These are phyloP conservation scores for Tipula unca DNA, from an alignment of 2,888 invertebrate species.

Conservation along the genomic window DNA sequence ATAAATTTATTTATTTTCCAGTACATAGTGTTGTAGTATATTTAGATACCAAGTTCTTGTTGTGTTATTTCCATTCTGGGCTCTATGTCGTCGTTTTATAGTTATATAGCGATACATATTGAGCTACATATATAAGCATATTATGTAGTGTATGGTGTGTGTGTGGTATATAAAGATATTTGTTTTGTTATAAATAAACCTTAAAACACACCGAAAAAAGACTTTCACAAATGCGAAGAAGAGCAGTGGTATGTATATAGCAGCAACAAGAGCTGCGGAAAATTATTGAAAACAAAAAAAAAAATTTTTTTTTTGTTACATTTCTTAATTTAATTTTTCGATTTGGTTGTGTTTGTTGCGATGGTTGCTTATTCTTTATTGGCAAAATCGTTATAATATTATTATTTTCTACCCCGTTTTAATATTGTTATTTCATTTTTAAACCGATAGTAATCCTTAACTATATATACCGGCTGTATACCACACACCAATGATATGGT, in stretches of 20 bases:
- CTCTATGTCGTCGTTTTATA: not conserved
- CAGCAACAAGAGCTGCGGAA: not conserved
- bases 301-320: not conserved
- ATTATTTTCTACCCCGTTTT: not conserved
- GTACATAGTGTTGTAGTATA: not conserved
- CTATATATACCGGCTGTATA: no score
- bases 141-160: not conserved
- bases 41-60: not conserved
- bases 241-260: not conserved
- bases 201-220: not conserved
- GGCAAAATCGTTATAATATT: not conserved
- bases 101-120: not conserved
- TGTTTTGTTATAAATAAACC: constrained; percentile 1
- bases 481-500: not conserved
- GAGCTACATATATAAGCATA: not conserved
- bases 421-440: not conserved
- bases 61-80: not conserved
- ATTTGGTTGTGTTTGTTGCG: not conserved
- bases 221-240: not conserved
- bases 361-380: not conserved
- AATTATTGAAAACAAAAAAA: not conserved
- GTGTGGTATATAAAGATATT: not conserved
- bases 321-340: not conserved
- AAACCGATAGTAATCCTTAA: not conserved
- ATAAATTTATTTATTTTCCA: constrained; percentile 8